Conservation (phyloP, 2,113 vertebrate species). For the Pycnonotus jocosus region DNA sequence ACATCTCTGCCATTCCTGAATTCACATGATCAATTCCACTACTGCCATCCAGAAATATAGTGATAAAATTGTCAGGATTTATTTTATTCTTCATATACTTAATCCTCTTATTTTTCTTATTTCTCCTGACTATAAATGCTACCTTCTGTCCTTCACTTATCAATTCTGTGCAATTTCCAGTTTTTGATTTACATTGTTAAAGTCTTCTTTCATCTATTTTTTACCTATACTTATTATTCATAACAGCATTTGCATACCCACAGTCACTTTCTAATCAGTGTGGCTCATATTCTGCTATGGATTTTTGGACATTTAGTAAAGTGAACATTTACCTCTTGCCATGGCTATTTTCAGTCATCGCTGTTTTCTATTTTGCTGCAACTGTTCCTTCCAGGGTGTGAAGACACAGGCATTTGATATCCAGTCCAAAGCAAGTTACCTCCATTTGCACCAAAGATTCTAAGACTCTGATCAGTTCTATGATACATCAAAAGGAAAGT, state of each 20-base stretch:
- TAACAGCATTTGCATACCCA: not conserved
- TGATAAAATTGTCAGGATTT: not conserved
- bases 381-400: not conserved
- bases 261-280: not conserved
- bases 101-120: constrained; percentile 16
- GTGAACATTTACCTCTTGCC: not conserved
- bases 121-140: not conserved
- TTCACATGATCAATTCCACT: not conserved
- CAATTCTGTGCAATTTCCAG: not conserved
- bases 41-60: not conserved
- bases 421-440: not conserved
- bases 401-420: not conserved
- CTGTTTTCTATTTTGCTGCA: not conserved
- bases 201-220: not conserved
- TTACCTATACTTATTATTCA: not conserved
- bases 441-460: not conserved
- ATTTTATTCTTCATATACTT: not conserved
- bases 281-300: not conserved
- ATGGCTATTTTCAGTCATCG: not conserved
- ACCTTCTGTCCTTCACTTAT: not conserved
- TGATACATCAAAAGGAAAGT: not conserved
- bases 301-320: not conserved
- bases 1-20: not conserved
- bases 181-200: not conserved
- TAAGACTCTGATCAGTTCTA: not conserved